Conservation (phyloP, 1,140 invertebrate genomes). For the Drosophila nikananu region DNA sequence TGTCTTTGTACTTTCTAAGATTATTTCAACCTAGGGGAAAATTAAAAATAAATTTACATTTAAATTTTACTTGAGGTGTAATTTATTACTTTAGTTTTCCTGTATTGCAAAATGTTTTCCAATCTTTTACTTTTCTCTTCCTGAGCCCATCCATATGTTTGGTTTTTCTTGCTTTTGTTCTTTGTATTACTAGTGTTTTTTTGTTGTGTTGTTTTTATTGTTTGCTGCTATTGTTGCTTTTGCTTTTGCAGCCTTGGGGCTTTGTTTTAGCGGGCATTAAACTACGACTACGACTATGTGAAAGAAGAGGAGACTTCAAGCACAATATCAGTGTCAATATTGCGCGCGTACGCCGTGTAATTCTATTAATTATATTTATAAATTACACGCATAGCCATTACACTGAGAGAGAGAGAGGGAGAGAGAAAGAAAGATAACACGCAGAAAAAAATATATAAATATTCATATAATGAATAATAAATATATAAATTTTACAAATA, state of each 20-base stretch:
- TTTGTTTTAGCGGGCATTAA: conserved; percentile 79
- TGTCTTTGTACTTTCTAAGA: not conserved
- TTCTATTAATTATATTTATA: conserved; percentile 70
- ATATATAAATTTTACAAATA: not conserved
- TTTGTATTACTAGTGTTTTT: conserved; percentile 11
- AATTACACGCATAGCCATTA: conserved; percentile 36
- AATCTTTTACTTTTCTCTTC: not conserved
- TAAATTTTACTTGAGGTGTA: no score
- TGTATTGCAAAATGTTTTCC: not conserved
- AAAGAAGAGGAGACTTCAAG: conserved; percentile 26
- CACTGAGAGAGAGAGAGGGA: not conserved
- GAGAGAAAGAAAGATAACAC: no score
- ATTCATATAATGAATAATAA: not conserved
- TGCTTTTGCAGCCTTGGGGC: conserved; percentile 68
- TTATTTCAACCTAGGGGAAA: not conserved
- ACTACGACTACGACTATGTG: conserved; percentile 51
- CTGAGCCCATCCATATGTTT: not conserved
- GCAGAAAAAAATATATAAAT: not conserved
- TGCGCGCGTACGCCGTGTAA: conserved; percentile 69
- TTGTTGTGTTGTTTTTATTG: conserved; percentile 1
- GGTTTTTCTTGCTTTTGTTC: not conserved
- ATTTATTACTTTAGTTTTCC: not conserved
- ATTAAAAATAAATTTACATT: not conserved
- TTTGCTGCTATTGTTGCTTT: conserved; percentile 21
- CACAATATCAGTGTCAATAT: conserved; percentile 83